A percentile compares a stretch with the other conserved stretches of the same genome.
phyloP scores from a whole-genome alignment of 2,113 vertebrate genomes.

The Addax nasomaculatus region DNA sequence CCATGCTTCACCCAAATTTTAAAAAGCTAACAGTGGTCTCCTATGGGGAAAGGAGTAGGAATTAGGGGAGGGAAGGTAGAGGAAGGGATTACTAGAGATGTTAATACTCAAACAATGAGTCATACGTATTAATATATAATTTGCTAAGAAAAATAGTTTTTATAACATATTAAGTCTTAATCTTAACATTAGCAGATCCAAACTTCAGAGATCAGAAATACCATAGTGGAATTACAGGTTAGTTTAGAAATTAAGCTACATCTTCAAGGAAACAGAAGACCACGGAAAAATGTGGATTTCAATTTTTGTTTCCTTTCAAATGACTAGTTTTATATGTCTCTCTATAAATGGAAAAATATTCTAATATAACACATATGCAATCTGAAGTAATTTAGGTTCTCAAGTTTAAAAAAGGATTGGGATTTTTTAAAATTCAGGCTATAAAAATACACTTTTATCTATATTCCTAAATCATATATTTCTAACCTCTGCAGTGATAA shows the following conservation, averaged over 20 bases:
- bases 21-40: not conserved
- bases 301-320: not conserved
- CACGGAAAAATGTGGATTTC: not conserved
- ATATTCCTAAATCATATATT: conserved; percentile 5
- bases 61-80: not conserved
- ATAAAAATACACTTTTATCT: conserved; percentile 40
- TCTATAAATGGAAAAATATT: conserved; percentile 15
- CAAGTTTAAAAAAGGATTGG: conserved; percentile 26
- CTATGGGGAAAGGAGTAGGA: not conserved
- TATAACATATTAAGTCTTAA: conserved; percentile 13
- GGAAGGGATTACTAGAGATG: not conserved
- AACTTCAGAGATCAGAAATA: conserved; percentile 30
- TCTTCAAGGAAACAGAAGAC: conserved; percentile 2
- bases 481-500: conserved; percentile 6
- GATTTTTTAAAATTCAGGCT: not conserved
- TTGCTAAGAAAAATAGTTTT: conserved; percentile 3
- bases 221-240: not conserved
- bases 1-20: not conserved
- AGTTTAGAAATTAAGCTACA: conserved; percentile 6
- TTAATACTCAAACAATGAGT: not conserved
- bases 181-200: not conserved
- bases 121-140: not conserved
- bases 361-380: conserved; percentile 1
- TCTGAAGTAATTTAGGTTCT: conserved; percentile 32
- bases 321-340: conserved; percentile 28